Base-by-base conservation (phyloP, 2,113 vertebrate species). In the Podiceps cristatus region DNA sequence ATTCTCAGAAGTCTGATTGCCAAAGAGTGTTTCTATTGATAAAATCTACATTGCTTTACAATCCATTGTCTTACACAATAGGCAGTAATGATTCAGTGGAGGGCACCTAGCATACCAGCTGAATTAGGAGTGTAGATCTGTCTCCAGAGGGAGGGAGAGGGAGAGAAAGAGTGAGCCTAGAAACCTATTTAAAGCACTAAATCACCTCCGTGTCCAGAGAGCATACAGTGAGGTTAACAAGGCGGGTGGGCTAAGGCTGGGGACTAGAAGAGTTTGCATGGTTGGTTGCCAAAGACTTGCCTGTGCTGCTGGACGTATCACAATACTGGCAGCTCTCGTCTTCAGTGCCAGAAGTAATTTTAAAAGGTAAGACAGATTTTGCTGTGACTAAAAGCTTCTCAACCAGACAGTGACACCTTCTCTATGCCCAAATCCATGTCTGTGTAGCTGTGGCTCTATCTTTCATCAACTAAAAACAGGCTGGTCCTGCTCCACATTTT, bases 41-140 rank as follows among this genome's bases (percentile, higher is more conserved):
- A 88, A 97, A 84, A 88, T 76, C 87, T 82, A 71, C 56, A 50
- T 84, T 81, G 56, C 85, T 93, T 90, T 97, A 86, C 31, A 11
- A 75, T 86, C 71, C 82, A 77, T 82, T 88, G 75, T 81, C 25
- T 95, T 68, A 33, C 81, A 86, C 75, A 94, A 72, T 33, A 64
- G 71, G 27, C 0, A 2, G 44, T 16, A 44, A 27, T 64, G 53
- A 64, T 14, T 90, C 40, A 40, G 50, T 58, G 24, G 45, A 89
- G 50, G 58, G 49, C 31, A 93, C 67, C 86, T 93, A 56, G 14
- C 12, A 64, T 52, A 92, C 40, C 35, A n/a, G 5, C 47, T 3
- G 13, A 52, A 16, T 79, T 55, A 58, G 55, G 58, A 79, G 25
- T 10, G 23, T 16, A 45, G n/a, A 37, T 60, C 60, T 78, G 35